Conservation (phyloP, 1,140 invertebrate genomes). For the Trachymyrmex septentrionalis region DNA sequence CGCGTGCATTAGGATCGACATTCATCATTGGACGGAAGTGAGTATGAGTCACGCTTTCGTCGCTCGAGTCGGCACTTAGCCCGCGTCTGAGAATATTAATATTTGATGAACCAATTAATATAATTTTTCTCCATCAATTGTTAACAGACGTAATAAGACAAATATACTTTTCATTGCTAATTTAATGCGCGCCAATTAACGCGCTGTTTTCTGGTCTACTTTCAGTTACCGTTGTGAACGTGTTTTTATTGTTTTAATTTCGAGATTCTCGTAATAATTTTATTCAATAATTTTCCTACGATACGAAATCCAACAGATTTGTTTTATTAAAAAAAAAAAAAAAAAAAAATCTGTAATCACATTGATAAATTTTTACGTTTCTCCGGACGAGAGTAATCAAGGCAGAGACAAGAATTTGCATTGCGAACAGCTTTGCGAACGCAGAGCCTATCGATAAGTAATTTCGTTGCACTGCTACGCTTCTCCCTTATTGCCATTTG, state of each 20-base stretch:
- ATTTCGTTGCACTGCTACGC: background rate
- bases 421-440: background rate
- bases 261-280: too few relatives aligned
- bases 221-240: too few relatives aligned
- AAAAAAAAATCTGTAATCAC: background rate
- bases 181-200: too few relatives aligned
- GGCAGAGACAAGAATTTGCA: background rate
- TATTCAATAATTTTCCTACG: too few relatives aligned
- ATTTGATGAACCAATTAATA: too few relatives aligned
- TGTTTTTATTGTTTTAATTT: too few relatives aligned
- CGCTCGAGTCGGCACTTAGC: background rate
- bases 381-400: background rate
- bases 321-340: background rate
- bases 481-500: background rate
- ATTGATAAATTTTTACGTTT: background rate
- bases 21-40: conserved; percentile 7
- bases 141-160: too few relatives aligned
- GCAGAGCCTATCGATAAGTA: background rate
- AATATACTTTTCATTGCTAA: too few relatives aligned
- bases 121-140: too few relatives aligned
- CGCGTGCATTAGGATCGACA: background rate
- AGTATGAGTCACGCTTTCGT: background rate
- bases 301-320: background rate
- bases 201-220: too few relatives aligned
- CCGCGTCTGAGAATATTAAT: background rate